phyloP scores from a whole-genome alignment of 2,113 vertebrate species.

The Carlito syrichta region DNA sequence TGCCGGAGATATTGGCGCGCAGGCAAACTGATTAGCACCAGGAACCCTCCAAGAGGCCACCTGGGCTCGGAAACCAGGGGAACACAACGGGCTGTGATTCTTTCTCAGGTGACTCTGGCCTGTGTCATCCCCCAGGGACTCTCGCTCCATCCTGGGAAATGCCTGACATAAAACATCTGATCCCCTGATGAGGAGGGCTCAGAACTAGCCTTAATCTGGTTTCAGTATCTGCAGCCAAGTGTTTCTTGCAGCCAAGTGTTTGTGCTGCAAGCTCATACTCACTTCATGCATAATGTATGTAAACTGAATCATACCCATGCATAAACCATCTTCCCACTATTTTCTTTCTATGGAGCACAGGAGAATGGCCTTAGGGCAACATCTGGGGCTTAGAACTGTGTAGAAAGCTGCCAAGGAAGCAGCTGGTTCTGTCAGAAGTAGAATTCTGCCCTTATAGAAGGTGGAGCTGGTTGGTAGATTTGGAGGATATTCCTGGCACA shows the following conservation, averaged over 20 bases:
- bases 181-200: neutral
- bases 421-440: neutral
- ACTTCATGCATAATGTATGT: neutral
- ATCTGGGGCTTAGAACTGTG: neutral
- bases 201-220: neutral
- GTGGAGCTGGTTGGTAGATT: neutral
- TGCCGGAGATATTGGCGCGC: accelerated
- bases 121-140: neutral
- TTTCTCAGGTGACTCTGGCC: neutral
- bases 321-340: neutral
- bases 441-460: neutral
- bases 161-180: neutral
- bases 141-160: neutral
- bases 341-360: neutral
- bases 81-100: neutral
- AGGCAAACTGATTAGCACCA: accelerated
- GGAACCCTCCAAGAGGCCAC: neutral
- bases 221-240: neutral
- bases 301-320: neutral
- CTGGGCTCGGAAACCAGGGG: neutral
- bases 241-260: neutral
- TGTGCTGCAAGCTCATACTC: neutral
- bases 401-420: neutral
- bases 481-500: no score
- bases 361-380: neutral